Evolutionary conservation across 1,140 invertebrate species (phyloP).

Genomic region (Parapsyche elsis): DNA sequence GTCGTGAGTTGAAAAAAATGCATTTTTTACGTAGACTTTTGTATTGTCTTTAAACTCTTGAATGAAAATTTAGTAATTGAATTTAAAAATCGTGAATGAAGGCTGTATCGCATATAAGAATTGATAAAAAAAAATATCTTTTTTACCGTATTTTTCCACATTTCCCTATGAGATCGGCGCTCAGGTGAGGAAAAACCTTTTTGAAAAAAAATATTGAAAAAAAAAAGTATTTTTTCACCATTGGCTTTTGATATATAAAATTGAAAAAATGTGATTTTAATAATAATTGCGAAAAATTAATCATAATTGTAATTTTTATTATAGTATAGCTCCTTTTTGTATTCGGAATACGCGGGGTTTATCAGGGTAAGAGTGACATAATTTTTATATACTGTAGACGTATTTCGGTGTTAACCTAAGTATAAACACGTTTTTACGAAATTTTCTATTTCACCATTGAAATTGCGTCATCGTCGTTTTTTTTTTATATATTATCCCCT

Average conservation of each 20-base stretch:
- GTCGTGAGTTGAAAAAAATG: neutral
- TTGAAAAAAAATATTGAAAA: neutral
- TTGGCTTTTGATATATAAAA: constrained; percentile 36
- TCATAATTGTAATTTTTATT: constrained; percentile 60
- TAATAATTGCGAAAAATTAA: constrained; percentile 59
- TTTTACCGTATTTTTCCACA: constrained; percentile 21
- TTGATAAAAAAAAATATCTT: constrained; percentile 29
- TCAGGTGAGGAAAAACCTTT: constrained; percentile 22
- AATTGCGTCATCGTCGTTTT: neutral
- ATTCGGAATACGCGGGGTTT: constrained; percentile 64
- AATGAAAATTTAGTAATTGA: neutral
- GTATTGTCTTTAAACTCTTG: constrained; percentile 1
- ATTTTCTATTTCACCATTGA: neutral
- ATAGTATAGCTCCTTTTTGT: constrained; percentile 45
- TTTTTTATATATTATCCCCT: neutral
- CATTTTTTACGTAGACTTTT: constrained; percentile 10
- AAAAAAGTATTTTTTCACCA: constrained; percentile 41
- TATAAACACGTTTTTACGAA: constrained; percentile 12
- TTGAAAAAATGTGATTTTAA: constrained; percentile 50
- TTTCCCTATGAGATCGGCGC: neutral
- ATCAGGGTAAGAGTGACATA: constrained; percentile 70
- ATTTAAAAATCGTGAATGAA: constrained; percentile 14
- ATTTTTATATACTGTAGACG: constrained; percentile 14
- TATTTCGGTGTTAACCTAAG: neutral
- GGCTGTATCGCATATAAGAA: constrained; percentile 26